Percentiles rank a stretch among this genome's conserved stretches.
phyloP scores from a whole-genome alignment of 2,888 invertebrate species.

The Eurois occulta region DNA sequence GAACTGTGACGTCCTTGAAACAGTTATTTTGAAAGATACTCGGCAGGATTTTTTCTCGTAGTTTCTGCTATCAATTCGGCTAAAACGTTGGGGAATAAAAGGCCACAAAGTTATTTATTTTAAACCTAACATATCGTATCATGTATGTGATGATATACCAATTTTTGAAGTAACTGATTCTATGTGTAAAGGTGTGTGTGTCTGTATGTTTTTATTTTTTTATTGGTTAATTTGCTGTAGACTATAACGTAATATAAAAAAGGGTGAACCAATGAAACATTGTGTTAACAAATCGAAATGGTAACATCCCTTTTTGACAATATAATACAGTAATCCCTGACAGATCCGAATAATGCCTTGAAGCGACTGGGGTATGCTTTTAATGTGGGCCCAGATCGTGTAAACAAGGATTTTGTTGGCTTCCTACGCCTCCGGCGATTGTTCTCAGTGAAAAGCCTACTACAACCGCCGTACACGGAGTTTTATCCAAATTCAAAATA shows the following conservation, averaged over 20 bases:
- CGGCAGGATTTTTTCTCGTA: background rate
- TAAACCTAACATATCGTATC: background rate
- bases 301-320: conserved; percentile 72
- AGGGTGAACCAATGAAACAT: conserved; percentile 6
- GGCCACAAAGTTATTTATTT: background rate
- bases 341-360: conserved; percentile 81
- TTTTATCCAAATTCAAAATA: background rate
- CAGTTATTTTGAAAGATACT: background rate
- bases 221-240: background rate
- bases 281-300: conserved; percentile 44
- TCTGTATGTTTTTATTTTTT: no score
- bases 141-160: background rate
- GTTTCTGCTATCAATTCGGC: background rate
- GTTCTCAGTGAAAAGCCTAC: conserved; percentile 48
- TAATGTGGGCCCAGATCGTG: conserved; percentile 82
- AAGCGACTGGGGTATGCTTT: conserved; percentile 82
- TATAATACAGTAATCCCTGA: conserved; percentile 75
- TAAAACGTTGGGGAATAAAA: background rate
- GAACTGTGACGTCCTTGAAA: background rate
- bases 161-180: background rate
- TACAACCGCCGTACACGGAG: background rate
- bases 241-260: background rate
- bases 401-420: conserved; percentile 86
- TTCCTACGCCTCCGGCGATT: conserved; percentile 74
- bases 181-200: background rate